phyloP scores from a whole-genome alignment of 2,113 vertebrate species.

The Oncorhynchus tshawytscha region DNA sequence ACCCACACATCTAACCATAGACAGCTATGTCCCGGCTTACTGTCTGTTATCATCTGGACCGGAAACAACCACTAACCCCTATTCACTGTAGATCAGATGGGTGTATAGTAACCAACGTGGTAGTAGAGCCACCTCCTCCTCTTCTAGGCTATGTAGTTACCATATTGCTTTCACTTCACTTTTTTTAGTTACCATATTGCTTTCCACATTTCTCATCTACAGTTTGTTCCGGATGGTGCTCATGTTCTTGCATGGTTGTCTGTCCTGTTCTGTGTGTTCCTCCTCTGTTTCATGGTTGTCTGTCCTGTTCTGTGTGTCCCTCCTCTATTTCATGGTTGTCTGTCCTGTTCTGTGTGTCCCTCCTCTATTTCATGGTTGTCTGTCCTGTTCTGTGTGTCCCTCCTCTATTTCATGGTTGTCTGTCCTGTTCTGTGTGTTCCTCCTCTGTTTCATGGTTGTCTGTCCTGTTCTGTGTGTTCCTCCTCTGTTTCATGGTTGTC shows the following conservation, averaged over 20 bases:
- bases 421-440: neutral
- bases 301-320: neutral
- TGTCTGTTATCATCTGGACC: too few relatives aligned
- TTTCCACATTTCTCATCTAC: neutral
- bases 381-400: neutral
- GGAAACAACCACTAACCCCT: neutral
- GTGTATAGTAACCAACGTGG: neutral
- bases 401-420: constrained; percentile 77
- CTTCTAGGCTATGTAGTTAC: neutral
- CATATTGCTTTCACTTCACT: neutral
- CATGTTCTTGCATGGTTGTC: neutral
- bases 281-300: neutral
- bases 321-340: neutral
- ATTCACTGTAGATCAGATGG: too few relatives aligned
- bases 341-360: neutral
- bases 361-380: constrained; percentile 77
- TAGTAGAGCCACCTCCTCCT: neutral
- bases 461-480: too few relatives aligned
- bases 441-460: constrained; percentile 77
- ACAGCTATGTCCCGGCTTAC: neutral
- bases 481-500: neutral
- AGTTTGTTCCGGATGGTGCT: neutral
- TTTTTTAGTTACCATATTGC: neutral
- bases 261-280: neutral
- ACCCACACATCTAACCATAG: neutral